Base-by-base conservation (phyloP, 2,113 vertebrate genomes). In the Pollachius pollachius region DNA sequence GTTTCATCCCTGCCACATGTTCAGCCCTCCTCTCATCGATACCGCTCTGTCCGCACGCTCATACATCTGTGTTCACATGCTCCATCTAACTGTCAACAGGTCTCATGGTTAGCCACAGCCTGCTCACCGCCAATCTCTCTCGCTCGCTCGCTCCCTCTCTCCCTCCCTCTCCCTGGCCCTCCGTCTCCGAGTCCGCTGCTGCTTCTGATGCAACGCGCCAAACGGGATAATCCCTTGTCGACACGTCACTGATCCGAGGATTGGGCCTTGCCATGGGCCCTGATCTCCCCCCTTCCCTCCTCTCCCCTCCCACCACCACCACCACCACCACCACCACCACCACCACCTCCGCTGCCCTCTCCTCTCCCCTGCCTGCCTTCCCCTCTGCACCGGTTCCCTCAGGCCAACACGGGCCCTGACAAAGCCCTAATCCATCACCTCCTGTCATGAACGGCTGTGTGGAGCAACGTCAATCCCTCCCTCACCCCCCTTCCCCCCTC, bases 201-300 rank as follows among this genome's bases (percentile, higher is more conserved):
- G 82, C 74, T 77, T 87, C 84, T 79, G 78, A 85, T 89, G 91
- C 85, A 84, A 90, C 80, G 88, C 89, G 87, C 81, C 91, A 94
- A 92, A 92, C 77, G 73, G 90, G 92, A 94, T 93, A 93, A 94
- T 90, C 87, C 84, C 84, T 90, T 88, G 90, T 85, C 91, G 84
- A 93, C 89, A 92, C 87, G 87, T 88, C 77, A 71, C 88, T 93
- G 93, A 93, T 88, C 92, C 79, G 52, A 16, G 68, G 88, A 87
- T 85, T 80, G 86, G 90, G 87, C 78, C 37, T 78, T 81, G 77
- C 87, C 85, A 64, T 23, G 62, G 70, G 83, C 77, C 82, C 87
- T 3, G 18, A 83, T 85, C 88, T 84, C 68, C 71, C 69, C 77
- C 54, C 80, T 52, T 57, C 57, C n/a, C 37, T 41, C 5, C 9